These are phyloP conservation scores for Peromyscus aztecus DNA, from an alignment of 2,797 vertebrate species.

Conservation along the genomic window DNA sequence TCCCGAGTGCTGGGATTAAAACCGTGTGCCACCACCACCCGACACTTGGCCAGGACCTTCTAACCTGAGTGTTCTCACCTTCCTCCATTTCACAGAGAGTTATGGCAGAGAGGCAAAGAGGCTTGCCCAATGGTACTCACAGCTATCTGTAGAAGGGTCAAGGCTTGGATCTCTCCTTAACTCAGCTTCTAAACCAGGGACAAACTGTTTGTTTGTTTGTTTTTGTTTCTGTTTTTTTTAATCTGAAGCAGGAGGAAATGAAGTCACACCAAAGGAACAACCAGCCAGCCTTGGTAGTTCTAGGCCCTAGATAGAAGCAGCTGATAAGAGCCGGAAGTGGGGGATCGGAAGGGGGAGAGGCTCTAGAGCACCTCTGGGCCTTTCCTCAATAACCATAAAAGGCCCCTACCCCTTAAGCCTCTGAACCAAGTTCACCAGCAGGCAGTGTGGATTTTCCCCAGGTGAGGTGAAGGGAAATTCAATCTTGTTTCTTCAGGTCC, in stretches of 20 bases:
- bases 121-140: background rate
- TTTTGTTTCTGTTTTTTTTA: background rate
- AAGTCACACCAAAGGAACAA: slow-evolving; percentile 21
- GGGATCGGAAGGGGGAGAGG: rapidly evolving
- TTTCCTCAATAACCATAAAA: background rate
- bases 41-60: background rate
- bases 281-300: background rate
- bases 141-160: background rate
- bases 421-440: background rate
- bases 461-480: slow-evolving; percentile 78
- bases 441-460: slow-evolving; percentile 37
- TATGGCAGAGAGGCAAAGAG: background rate
- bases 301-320: background rate
- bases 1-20: background rate
- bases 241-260: background rate
- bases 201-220: background rate
- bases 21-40: background rate
- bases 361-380: background rate
- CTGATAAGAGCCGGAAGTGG: rapidly evolving
- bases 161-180: background rate
- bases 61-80: background rate
- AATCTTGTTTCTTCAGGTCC: slow-evolving; percentile 75
- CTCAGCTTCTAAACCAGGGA: background rate
- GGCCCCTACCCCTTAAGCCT: background rate
- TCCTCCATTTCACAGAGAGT: background rate